phyloP scores from a whole-genome alignment of 2,797 vertebrate genomes.

The Arrhamphus sclerolepis region DNA sequence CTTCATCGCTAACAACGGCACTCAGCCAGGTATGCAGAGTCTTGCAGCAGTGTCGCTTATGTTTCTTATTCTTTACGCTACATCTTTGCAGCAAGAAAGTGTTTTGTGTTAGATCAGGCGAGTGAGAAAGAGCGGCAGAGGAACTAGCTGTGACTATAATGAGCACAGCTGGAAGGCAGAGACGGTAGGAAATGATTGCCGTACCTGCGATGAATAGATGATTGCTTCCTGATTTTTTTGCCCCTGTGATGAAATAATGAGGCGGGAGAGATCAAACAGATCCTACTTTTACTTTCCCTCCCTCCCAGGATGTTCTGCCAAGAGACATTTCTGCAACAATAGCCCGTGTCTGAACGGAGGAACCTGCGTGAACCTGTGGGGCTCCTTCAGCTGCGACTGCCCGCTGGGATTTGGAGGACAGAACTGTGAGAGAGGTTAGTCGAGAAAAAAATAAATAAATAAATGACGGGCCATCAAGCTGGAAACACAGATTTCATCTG shows the following conservation, averaged over 20 bases:
- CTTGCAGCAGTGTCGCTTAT: background rate
- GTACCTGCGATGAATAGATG: conserved; percentile 58
- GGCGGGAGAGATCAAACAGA: conserved; percentile 41
- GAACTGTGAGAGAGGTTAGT: conserved; percentile 89
- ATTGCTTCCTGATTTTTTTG: conserved; percentile 36
- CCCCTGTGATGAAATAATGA: conserved; percentile 53
- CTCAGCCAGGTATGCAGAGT: conserved; percentile 83
- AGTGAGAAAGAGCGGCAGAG: conserved; percentile 24
- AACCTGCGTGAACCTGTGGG: conserved; percentile 91
- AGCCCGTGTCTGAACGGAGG: conserved; percentile 90
- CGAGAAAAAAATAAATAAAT: too few relatives aligned
- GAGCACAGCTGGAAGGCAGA: conserved; percentile 45
- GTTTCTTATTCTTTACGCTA: conserved; percentile 10
- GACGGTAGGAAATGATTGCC: conserved; percentile 47
- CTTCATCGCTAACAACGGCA: conserved; percentile 96
- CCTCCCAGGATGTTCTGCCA: conserved; percentile 86
- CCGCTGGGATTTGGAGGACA: conserved; percentile 91
- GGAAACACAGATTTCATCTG: background rate
- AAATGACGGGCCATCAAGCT: background rate
- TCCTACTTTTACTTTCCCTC: conserved; percentile 15
- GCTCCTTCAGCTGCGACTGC: conserved; percentile 90
- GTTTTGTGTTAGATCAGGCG: conserved; percentile 16
- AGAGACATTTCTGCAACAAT: conserved; percentile 89
- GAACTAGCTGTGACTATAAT: conserved; percentile 42
- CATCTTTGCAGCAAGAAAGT: conserved; percentile 11